phyloP scores from a whole-genome alignment of 2,113 vertebrate genomes.

The rat (Rattus norvegicus) region DNA sequence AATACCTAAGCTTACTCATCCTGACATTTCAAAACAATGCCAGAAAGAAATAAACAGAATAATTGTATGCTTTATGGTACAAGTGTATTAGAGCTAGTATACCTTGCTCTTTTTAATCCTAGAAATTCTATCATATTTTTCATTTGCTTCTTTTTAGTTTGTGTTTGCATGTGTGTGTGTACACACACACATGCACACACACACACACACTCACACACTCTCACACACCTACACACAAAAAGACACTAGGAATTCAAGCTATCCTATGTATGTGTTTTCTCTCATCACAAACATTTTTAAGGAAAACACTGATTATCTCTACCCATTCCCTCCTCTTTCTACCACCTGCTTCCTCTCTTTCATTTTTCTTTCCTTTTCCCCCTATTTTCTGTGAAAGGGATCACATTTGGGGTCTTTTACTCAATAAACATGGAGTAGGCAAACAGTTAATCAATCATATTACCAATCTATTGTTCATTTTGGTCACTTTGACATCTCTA shows the following conservation, averaged over 20 bases:
- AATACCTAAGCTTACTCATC: not conserved
- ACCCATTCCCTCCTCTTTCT: not conserved
- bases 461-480: not conserved
- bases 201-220: not conserved
- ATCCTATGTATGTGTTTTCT: not conserved
- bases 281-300: conserved; percentile 13
- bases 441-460: not conserved
- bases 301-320: not conserved
- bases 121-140: not conserved
- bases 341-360: too few relatives aligned
- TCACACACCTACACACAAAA: not conserved
- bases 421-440: not conserved
- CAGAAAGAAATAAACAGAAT: not conserved
- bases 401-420: not conserved
- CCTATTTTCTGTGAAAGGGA: not conserved
- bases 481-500: not conserved
- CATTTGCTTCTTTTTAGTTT: not conserved
- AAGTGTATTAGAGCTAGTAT: not conserved
- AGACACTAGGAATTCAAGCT: not conserved
- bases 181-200: not conserved
- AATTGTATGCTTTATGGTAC: not conserved
- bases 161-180: too few relatives aligned
- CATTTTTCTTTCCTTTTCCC: too few relatives aligned
- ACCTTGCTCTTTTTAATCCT: not conserved
- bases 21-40: not conserved